phyloP scores from a whole-genome alignment of 2,113 vertebrate species.

The Carollia perspicillata region DNA sequence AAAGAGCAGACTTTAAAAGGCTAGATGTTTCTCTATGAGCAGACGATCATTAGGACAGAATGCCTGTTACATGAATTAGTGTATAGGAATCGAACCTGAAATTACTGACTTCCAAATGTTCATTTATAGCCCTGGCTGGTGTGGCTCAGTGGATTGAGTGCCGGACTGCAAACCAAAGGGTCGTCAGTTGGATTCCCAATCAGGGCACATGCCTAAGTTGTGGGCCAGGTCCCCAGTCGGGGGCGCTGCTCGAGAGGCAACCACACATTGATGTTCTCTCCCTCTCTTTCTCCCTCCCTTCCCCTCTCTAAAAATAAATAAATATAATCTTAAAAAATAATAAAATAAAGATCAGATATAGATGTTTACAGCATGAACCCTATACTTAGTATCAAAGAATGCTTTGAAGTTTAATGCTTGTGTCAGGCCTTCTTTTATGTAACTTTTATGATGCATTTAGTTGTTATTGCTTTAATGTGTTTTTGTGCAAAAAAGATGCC shows the following conservation, averaged over 20 bases:
- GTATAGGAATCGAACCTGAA: neutral
- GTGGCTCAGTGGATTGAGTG: no score
- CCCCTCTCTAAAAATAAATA: no score
- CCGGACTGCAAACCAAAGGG: no score
- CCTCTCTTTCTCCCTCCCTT: no score
- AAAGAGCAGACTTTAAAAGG: neutral
- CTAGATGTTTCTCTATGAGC: neutral
- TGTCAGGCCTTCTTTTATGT: neutral
- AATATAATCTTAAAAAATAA: no score
- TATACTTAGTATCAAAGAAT: neutral
- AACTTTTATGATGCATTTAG: neutral
- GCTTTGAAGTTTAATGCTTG: conserved; percentile 11
- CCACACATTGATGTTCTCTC: no score
- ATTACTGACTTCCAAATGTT: neutral
- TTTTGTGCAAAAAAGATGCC: neutral
- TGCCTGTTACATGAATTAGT: neutral
- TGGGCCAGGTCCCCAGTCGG: no score
- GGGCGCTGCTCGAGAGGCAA: no score
- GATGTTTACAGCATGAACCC: neutral
- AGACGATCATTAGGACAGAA: neutral
- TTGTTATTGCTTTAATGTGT: neutral
- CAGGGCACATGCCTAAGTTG: no score
- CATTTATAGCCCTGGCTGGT: neutral
- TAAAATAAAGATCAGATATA: conserved; percentile 21
- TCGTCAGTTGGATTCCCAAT: no score